Base-by-base conservation (phyloP, 2,797 vertebrate species). In the Pseudopleuronectes americanus region DNA sequence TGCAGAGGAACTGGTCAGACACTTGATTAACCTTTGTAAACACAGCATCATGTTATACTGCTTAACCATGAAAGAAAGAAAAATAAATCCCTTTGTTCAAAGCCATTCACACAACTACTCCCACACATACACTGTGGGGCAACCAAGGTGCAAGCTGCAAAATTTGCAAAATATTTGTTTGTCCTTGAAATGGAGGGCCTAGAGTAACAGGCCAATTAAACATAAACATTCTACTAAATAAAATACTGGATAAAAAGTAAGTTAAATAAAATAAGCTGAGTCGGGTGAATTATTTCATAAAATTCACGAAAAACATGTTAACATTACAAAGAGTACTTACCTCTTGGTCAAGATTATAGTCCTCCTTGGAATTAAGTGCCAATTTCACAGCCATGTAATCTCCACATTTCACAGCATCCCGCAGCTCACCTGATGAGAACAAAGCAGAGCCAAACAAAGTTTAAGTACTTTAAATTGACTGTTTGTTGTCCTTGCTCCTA, bases 331-430 rank as follows among this genome's bases (percentile, higher is more conserved):
- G 17, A 19, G 8, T 2, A 14, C 58, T 14, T 94, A 98, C 98
- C 96, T 99, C 97, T 87, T 99, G 97, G 77, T 99, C 97, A 80
- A 99, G 92, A 89, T 98, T 97, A 89, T 99, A 99, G 8, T 98
- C 93, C 79, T 97, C 95, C 62, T 94, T 96, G 73, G 98, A 99
- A 91, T 95, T 96, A 71, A 99, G 95, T 0, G 98, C 98, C 87
- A 96, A 87, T 90, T 98, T 99, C 28, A 98, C 97, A 36, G 96
- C 93, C 94, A 97, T 90, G 83, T 99, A 99, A 87, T 99, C 96
- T 38, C 97, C 97, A 78, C 95, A 97, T 93, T 98, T 99, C 77
- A 99, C 96, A 69, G 97, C 97, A 80, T 99, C 97, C 57, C 97
- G 96, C 80, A 99, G 86, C 61, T 96, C 94, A 89, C 92, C 98